Base-by-base conservation (phyloP, 2,113 vertebrate genomes). In the Oncorhynchus masou region DNA sequence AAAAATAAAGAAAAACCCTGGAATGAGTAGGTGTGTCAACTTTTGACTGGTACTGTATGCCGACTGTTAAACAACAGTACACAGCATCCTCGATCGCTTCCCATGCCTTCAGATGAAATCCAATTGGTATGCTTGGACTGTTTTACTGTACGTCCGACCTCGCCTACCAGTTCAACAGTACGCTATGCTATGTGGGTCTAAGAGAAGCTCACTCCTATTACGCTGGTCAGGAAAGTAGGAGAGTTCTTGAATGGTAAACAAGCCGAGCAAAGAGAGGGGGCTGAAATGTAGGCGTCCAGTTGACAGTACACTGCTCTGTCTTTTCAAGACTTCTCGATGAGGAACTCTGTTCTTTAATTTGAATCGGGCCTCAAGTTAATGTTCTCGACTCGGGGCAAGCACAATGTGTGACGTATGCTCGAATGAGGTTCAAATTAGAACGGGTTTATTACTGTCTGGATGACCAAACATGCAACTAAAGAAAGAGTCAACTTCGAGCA, bases 151-250 rank as follows among this genome's bases (percentile, higher is more conserved):
- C 74, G 82, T 78, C 85, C 29, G 80, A 85, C 73, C 65, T 82
- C 80, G 70, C 81, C 82, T 22, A 5, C 80, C 7, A 48, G 80
- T 73, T 15, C 24, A 66, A 69, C 5, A 66, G 51, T 29, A 80
- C 48, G n/a, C 59, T 71, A 60, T 25, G 8, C 66, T 34, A 15
- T 48, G 57, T 7, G 31, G 20, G 8, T 74, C 20, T 9, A 22
- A n/a, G 45, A 27, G 64, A 29, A 64, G 66, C 59, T 20, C 60
- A 51, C 80, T 88, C 74, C 1, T 22, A 48, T 77, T 73, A 76
- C 85, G 85, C 87, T 89, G 88, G 90, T 72, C 83, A 73, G 80
- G 45, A 70, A 59, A 85, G 89, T 68, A 89, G 91, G 91, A 86
- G 89, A 86, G 69, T 83, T 82, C 66, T 76, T 51, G n/a, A 25